A percentile compares a stretch with the other conserved stretches of the same genome.
Conservation (phyloP, 2,113 vertebrate species). For the Colinus virginianus region DNA sequence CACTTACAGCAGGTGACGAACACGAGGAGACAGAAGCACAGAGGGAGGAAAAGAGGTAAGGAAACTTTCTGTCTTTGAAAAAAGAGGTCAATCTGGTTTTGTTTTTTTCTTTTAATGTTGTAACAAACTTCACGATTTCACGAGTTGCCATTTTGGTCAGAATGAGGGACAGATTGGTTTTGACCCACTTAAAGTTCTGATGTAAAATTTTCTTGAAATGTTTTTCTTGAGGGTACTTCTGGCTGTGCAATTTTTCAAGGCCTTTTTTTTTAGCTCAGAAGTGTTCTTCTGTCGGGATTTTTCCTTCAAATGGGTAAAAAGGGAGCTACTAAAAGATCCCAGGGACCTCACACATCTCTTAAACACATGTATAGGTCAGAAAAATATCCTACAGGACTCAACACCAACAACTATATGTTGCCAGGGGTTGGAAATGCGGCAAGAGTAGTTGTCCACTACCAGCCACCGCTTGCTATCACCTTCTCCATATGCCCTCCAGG, state of each 20-base stretch:
- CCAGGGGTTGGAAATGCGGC: neutral
- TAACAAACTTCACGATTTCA: neutral
- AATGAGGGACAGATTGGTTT: neutral
- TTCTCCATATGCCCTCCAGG: neutral
- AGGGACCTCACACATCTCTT: neutral
- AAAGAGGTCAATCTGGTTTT: neutral
- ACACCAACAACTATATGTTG: neutral
- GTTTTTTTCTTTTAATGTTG: neutral
- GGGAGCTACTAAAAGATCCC: neutral
- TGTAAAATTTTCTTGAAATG: neutral
- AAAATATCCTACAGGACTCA: neutral
- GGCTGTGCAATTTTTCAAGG: neutral
- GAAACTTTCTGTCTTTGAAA: slow-evolving; percentile 10
- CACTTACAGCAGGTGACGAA: slow-evolving; percentile 32
- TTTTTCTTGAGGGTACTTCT: neutral
- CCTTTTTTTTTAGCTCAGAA: slow-evolving; percentile 14
- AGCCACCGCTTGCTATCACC: slow-evolving; percentile 46
- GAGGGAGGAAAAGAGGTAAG: slow-evolving; percentile 45
- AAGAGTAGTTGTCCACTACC: slow-evolving; percentile 11
- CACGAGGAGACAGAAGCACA: slow-evolving; percentile 5
- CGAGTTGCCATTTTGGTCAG: neutral
- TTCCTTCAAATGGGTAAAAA: neutral
- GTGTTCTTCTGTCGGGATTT: neutral
- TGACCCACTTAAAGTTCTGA: neutral
- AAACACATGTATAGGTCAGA: neutral